Evolutionary conservation across 2,888 invertebrate species (phyloP).

Genomic region (Pemphredon lugubris): DNA sequence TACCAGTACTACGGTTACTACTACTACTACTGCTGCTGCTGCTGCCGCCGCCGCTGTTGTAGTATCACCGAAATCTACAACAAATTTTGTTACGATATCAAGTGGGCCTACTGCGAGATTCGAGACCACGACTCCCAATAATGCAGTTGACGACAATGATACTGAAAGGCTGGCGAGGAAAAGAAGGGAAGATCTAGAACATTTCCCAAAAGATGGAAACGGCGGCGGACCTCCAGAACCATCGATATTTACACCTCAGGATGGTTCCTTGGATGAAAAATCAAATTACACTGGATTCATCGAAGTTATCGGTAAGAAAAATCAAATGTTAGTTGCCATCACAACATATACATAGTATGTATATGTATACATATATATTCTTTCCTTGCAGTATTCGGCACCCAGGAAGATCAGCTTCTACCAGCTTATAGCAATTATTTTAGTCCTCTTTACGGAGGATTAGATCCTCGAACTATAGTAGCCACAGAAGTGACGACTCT

Average conservation of each 20-base stretch:
- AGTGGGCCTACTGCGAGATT: conserved; percentile 32
- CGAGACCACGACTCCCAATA: conserved; percentile 43
- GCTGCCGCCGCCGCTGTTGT: no score
- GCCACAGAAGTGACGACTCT: conserved; percentile 81
- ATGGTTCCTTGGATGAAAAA: conserved; percentile 88
- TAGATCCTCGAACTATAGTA: conserved; percentile 80
- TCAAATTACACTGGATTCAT: conserved; percentile 94
- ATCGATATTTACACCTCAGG: conserved; percentile 82
- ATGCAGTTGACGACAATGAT: conserved; percentile 25
- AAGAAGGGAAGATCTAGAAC: conserved; percentile 66
- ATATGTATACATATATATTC: no score
- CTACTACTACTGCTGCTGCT: conserved; percentile 56
- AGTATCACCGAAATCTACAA: conserved; percentile 10
- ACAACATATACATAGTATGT: no score
- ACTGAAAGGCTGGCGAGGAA: conserved; percentile 55
- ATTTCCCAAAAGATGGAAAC: no score
- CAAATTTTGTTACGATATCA: conserved; percentile 29
- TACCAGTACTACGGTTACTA: conserved; percentile 10
- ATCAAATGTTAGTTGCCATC: no score
- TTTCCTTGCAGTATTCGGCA: conserved; percentile 81
- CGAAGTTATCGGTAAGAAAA: conserved; percentile 90
- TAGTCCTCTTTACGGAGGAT: conserved; percentile 88
- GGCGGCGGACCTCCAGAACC: conserved; percentile 70
- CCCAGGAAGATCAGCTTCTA: conserved; percentile 81
- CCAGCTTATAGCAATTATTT: conserved; percentile 90